Evolutionary conservation across 2,888 invertebrate species (phyloP).

Genomic region (Margaritifera margaritifera): DNA sequence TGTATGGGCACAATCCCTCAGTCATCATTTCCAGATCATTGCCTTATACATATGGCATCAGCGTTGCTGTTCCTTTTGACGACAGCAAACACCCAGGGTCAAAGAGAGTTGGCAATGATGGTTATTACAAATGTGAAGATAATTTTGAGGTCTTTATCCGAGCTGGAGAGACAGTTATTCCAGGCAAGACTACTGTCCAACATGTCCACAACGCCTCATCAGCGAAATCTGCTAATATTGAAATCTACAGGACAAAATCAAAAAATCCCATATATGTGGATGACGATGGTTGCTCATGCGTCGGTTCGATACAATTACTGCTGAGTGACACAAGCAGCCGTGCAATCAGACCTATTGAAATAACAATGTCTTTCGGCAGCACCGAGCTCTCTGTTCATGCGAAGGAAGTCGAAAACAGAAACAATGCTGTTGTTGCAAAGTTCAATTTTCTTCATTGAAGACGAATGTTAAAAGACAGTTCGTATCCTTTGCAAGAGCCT

Average conservation of each 20-base stretch:
- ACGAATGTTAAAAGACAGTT: too few species aligned
- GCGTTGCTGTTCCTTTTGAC: slow-evolving; percentile 18
- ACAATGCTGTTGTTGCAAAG: too few species aligned
- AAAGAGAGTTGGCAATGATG: slow-evolving; percentile 11
- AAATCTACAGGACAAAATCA: slow-evolving; percentile 24
- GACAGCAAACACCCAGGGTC: slow-evolving; percentile 9
- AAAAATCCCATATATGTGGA: slow-evolving; percentile 18
- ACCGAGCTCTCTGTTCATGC: too few species aligned
- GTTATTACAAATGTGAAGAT: slow-evolving; percentile 22
- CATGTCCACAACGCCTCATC: slow-evolving; percentile 11
- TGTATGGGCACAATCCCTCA: slow-evolving; percentile 29
- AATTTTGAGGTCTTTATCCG: slow-evolving; percentile 21
- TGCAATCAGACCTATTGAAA: too few species aligned
- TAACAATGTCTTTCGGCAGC: too few species aligned
- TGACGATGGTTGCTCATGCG: slow-evolving; percentile 9
- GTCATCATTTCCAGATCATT: slow-evolving; percentile 24
- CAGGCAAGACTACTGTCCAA: slow-evolving; percentile 16
- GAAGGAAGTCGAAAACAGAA: too few species aligned
- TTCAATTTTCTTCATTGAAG: too few species aligned
- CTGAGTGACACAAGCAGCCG: too few species aligned
- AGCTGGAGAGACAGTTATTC: slow-evolving; percentile 16
- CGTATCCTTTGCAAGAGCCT: too few species aligned
- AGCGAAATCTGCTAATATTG: slow-evolving; percentile 7
- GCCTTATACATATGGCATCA: slow-evolving; percentile 34
- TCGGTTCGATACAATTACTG: slow-evolving; percentile 7